Percentiles rank a stretch among this genome's conserved stretches.
These are phyloP conservation scores for Lathronympha strigana DNA, from an alignment of 2,888 invertebrate species.

Conservation along the genomic window DNA sequence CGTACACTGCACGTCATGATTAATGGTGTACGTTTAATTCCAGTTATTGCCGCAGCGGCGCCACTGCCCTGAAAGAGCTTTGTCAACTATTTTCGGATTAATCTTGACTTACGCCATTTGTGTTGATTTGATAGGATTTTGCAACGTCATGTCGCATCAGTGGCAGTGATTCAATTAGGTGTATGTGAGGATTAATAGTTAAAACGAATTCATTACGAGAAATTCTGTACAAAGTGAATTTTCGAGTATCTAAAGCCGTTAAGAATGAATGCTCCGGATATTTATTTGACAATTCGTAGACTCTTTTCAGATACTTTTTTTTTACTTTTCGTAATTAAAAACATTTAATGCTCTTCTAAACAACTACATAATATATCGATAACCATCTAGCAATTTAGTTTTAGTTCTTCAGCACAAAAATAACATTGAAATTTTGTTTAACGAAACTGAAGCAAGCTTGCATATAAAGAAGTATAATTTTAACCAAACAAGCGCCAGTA, in stretches of 20 bases:
- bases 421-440: background rate
- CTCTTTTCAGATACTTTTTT: too few species aligned
- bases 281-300: too few species aligned
- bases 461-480: background rate
- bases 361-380: too few species aligned
- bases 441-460: background rate
- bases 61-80: slow-evolving; percentile 55
- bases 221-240: background rate
- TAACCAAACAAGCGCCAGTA: slow-evolving; percentile 15
- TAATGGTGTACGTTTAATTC: slow-evolving; percentile 67
- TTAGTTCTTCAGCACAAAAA: background rate
- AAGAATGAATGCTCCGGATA: too few species aligned
- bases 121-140: slow-evolving; percentile 40
- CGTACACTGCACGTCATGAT: slow-evolving; percentile 59
- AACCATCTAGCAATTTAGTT: too few species aligned
- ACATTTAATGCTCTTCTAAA: too few species aligned
- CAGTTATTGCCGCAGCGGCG: slow-evolving; percentile 61
- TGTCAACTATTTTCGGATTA: slow-evolving; percentile 45
- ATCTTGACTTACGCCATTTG: slow-evolving; percentile 47
- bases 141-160: slow-evolving; percentile 31
- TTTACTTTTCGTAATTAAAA: too few species aligned
- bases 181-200: background rate
- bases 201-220: background rate
- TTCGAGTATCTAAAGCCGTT: background rate
- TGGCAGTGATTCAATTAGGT: slow-evolving; percentile 12